A percentile compares a stretch with the other conserved stretches of the same genome.
Evolutionary conservation across 2,888 invertebrate species (phyloP).

Genomic region (Saturnia pavonia): DNA sequence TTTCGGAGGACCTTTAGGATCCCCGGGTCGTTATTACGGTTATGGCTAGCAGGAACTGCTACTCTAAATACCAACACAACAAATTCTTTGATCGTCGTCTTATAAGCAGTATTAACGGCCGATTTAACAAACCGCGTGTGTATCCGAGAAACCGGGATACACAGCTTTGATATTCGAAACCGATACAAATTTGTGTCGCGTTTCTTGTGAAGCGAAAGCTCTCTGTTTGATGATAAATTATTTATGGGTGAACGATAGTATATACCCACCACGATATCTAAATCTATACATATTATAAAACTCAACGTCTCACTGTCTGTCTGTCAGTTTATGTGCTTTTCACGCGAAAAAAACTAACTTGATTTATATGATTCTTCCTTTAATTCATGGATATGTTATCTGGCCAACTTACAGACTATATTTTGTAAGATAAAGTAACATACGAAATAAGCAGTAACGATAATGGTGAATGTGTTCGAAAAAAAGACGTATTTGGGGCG

Average conservation of each 20-base stretch:
- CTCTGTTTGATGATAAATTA: constrained; percentile 33
- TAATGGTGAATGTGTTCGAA: no score
- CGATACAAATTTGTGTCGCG: constrained; percentile 9
- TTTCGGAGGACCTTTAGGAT: background rate
- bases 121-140: constrained; percentile 7
- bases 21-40: background rate
- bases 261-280: background rate
- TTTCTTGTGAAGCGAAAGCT: constrained; percentile 23
- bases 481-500: no score
- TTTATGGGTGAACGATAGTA: constrained; percentile 27
- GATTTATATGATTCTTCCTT: no score
- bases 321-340: no score
- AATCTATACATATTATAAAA: no score
- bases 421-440: no score
- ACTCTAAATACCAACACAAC: background rate
- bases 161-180: constrained; percentile 9
- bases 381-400: no score
- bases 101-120: constrained; percentile 6
- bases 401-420: no score
- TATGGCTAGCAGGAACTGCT: background rate
- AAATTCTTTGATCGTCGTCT: constrained; percentile 14
- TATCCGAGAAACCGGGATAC: background rate
- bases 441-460: no score
- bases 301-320: no score
- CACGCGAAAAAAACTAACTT: no score